phyloP scores from a whole-genome alignment of 2,113 vertebrate species.

The Nanorana parkeri region DNA sequence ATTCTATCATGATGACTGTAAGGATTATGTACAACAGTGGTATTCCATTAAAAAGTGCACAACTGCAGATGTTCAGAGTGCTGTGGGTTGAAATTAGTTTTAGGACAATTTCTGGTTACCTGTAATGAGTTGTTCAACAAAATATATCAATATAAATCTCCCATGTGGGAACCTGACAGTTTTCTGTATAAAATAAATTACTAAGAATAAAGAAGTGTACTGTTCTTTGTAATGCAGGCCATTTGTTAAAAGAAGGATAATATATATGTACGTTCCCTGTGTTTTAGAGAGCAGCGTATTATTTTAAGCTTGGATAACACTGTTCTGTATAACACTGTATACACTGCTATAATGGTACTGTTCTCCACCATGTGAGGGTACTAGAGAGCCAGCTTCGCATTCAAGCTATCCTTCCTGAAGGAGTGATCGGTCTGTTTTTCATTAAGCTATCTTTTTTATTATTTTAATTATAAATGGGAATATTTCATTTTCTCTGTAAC shows the following conservation, averaged over 20 bases:
- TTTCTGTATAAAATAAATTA: too few species aligned
- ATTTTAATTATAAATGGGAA: slow-evolving; percentile 41
- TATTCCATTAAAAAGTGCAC: background rate
- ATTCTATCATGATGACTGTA: background rate
- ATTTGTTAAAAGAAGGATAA: background rate
- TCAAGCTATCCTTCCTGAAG: background rate
- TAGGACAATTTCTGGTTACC: background rate
- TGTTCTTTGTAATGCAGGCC: background rate
- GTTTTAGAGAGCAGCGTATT: background rate
- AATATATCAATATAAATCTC: slow-evolving; percentile 1
- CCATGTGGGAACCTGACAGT: background rate
- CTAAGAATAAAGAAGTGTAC: too few species aligned
- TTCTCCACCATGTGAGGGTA: slow-evolving; percentile 33
- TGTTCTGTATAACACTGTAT: background rate
- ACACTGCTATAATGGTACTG: background rate
- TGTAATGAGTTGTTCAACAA: background rate
- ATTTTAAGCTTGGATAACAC: background rate
- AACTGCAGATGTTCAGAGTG: background rate
- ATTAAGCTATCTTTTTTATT: slow-evolving; percentile 34
- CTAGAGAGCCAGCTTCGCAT: slow-evolving; percentile 12
- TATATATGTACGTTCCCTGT: background rate
- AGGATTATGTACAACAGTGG: background rate
- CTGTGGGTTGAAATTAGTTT: background rate
- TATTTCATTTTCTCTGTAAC: slow-evolving; percentile 22
- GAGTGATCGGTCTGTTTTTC: slow-evolving; percentile 37